These are phyloP conservation scores for Stomatorhinus ivindoensis DNA, from an alignment of 2,113 vertebrate species.

Conservation along the genomic window DNA sequence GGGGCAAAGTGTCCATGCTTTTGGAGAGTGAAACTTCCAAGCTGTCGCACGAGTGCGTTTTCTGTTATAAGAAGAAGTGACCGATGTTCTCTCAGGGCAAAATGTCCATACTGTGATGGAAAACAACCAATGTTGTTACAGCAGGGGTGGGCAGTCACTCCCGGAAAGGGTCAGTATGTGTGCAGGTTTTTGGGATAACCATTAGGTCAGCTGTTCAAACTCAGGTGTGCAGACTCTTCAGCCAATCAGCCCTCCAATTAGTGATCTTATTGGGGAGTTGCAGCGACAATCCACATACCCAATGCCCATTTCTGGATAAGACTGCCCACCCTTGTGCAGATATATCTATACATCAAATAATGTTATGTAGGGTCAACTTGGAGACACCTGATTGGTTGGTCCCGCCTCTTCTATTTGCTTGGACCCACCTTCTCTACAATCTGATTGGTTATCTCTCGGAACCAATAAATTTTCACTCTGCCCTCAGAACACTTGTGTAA, in stretches of 20 bases:
- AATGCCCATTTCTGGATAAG: too few species aligned
- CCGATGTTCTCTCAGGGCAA: neutral
- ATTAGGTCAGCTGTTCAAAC: neutral
- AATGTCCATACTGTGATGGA: neutral
- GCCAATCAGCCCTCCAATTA: too few species aligned
- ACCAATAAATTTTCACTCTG: neutral
- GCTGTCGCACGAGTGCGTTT: neutral
- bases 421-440: too few species aligned
- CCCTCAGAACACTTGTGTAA: too few species aligned
- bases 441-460: neutral
- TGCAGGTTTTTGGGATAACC: neutral
- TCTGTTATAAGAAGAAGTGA: neutral
- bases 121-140: neutral
- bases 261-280: too few species aligned
- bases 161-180: neutral
- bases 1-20: neutral
- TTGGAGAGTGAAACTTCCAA: neutral
- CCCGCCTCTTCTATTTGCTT: too few species aligned
- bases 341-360: neutral
- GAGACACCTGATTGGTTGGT: neutral
- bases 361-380: neutral
- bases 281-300: too few species aligned
- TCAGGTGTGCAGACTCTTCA: too few species aligned
- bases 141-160: neutral
- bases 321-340: neutral